Conservation (phyloP, 2,888 invertebrate genomes). For the Silvanus unidentatus region DNA sequence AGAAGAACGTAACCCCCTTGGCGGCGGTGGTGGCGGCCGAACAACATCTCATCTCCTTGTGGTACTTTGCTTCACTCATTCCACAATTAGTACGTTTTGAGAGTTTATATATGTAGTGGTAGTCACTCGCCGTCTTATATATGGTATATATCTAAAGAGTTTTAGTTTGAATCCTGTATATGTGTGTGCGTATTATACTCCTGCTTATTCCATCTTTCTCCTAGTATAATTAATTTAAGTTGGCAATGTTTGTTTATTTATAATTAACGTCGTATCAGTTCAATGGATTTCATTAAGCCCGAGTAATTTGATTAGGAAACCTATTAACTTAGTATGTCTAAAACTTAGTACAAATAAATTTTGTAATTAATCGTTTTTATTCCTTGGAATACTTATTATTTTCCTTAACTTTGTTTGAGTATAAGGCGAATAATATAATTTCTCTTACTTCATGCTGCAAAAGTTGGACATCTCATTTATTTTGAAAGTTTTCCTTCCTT, state of each 20-base stretch:
- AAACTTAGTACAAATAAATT: constrained; percentile 40
- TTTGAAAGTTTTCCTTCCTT: constrained; percentile 30
- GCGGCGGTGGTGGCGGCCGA: not conserved
- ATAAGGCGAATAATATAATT: not conserved
- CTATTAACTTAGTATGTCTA: constrained; percentile 40
- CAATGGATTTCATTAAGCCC: constrained; percentile 41
- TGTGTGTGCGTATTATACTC: constrained; percentile 18
- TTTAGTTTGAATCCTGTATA: constrained; percentile 11
- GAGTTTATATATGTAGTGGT: too few relatives aligned
- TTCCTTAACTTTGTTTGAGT: constrained; percentile 8
- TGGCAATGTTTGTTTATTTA: constrained; percentile 41
- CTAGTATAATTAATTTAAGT: constrained; percentile 38
- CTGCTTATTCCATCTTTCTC: constrained; percentile 17
- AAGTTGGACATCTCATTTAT: constrained; percentile 42
- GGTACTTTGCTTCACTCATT: too few relatives aligned
- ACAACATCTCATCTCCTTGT: not conserved
- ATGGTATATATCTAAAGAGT: too few relatives aligned
- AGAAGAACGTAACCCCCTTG: too few relatives aligned
- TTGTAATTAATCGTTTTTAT: constrained; percentile 42
- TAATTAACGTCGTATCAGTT: constrained; percentile 42
- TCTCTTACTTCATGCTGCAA: constrained; percentile 14
- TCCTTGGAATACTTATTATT: constrained; percentile 33
- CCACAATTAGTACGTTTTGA: too few relatives aligned
- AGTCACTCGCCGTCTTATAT: too few relatives aligned
- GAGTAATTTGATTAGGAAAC: constrained; percentile 42